Conservation (phyloP, 2,888 invertebrate genomes). For the Ceraclea dissimilis region DNA sequence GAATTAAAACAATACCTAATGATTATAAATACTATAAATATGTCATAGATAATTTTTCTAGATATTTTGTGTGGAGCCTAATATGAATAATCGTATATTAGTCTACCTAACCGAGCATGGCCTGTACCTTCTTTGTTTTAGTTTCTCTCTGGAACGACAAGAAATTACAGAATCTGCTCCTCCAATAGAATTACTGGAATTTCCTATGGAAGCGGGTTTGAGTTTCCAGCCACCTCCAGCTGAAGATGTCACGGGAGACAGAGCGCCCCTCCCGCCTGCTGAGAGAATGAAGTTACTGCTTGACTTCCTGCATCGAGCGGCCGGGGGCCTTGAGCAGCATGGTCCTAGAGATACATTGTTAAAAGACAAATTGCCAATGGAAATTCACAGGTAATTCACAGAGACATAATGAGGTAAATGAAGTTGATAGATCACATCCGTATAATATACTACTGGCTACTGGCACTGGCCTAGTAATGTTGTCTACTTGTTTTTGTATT, state of each 20-base stretch:
- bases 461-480: too few species aligned
- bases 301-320: slow-evolving; percentile 13
- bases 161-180: slow-evolving; percentile 3
- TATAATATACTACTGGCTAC: too few species aligned
- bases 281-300: slow-evolving; percentile 7
- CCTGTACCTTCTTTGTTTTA: not conserved
- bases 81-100: too few species aligned
- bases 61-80: too few species aligned
- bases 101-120: not conserved
- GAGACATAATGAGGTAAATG: too few species aligned
- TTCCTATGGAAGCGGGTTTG: slow-evolving; percentile 9
- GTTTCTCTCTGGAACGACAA: slow-evolving; percentile 14
- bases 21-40: too few species aligned
- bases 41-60: too few species aligned
- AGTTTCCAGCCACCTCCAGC: slow-evolving; percentile 14
- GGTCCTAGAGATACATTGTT: slow-evolving; percentile 22
- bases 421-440: too few species aligned
- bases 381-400: slow-evolving; percentile 23
- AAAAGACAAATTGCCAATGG: slow-evolving; percentile 20
- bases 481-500: too few species aligned
- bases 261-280: slow-evolving; percentile 2
- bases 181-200: not conserved
- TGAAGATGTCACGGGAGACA: slow-evolving; percentile 16
- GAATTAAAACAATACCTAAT: too few species aligned
- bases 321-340: slow-evolving; percentile 20